phyloP scores from a whole-genome alignment of 2,888 invertebrate species.

The Athalia rosae region DNA sequence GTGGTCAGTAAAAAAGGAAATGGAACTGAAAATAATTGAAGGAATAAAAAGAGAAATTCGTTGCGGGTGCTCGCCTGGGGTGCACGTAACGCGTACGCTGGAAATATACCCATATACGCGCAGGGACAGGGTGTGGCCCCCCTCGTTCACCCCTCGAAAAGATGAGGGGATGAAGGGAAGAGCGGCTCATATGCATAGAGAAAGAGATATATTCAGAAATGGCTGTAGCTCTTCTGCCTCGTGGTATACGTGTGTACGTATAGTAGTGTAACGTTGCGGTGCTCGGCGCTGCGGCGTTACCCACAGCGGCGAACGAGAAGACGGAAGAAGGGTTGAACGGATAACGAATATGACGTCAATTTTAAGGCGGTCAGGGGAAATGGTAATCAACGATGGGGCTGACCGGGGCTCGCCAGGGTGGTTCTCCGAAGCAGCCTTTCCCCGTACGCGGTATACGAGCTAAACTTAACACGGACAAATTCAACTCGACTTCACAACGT shows the following conservation, averaged over 20 bases:
- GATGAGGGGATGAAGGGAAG: slow-evolving; percentile 37
- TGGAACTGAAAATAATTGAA: neutral
- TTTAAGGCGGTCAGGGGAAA: slow-evolving; percentile 68
- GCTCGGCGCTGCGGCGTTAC: slow-evolving; percentile 8
- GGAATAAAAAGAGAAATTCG: neutral
- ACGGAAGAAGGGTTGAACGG: slow-evolving; percentile 70
- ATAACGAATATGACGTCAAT: slow-evolving; percentile 73
- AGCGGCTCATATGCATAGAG: slow-evolving; percentile 42
- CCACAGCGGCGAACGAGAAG: slow-evolving; percentile 55
- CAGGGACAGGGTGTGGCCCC: slow-evolving; percentile 41
- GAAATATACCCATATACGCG: neutral
- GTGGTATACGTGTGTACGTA: neutral
- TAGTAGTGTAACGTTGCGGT: slow-evolving; percentile 5
- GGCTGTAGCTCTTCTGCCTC: neutral
- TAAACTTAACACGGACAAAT: slow-evolving; percentile 32
- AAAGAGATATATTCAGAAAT: slow-evolving; percentile 38
- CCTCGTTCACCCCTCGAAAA: neutral
- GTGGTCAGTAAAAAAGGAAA: slow-evolving; percentile 8
- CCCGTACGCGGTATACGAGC: neutral
- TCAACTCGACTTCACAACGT: slow-evolving; percentile 22
- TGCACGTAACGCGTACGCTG: neutral
- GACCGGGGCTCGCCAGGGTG: slow-evolving; percentile 17
- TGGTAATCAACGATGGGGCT: slow-evolving; percentile 67
- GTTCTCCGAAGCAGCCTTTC: slow-evolving; percentile 53
- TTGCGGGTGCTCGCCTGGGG: neutral